phyloP scores from a whole-genome alignment of 2,113 vertebrate genomes.

The Calidris pugnax region DNA sequence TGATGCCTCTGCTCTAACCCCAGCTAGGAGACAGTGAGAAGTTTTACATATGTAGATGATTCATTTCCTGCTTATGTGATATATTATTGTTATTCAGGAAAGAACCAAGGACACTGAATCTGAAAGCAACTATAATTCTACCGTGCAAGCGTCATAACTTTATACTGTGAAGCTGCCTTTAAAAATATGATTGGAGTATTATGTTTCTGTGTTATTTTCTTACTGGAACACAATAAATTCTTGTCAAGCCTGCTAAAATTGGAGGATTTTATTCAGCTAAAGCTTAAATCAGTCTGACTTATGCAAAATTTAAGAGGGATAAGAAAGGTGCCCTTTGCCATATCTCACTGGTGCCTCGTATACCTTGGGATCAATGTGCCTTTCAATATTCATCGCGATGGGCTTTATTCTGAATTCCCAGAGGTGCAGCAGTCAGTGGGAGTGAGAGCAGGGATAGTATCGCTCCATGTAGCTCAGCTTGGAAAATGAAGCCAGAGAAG shows the following conservation, averaged over 20 bases:
- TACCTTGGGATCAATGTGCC: slow-evolving; percentile 46
- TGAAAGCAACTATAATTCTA: slow-evolving; percentile 57
- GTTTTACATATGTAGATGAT: background rate
- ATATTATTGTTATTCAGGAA: slow-evolving; percentile 34
- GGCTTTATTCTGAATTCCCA: slow-evolving; percentile 28
- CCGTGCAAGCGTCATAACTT: slow-evolving; percentile 9
- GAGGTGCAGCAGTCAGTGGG: background rate
- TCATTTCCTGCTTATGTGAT: background rate
- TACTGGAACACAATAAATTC: slow-evolving; percentile 56
- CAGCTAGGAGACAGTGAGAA: background rate
- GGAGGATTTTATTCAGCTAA: slow-evolving; percentile 65
- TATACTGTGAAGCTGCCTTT: slow-evolving; percentile 22
- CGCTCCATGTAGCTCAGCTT: background rate
- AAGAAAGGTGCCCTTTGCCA: slow-evolving; percentile 49
- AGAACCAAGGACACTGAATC: slow-evolving; percentile 47
- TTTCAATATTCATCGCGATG: slow-evolving; percentile 11
- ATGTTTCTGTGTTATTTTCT: slow-evolving; percentile 48
- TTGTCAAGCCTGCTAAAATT: slow-evolving; percentile 61
- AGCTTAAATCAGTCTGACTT: slow-evolving; percentile 60
- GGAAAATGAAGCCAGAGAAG: background rate
- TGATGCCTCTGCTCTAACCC: background rate
- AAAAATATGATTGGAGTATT: slow-evolving; percentile 52
- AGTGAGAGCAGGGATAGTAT: background rate
- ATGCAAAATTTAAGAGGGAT: slow-evolving; percentile 66
- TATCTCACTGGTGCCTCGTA: background rate